Percentiles rank a stretch among this genome's conserved stretches.
These are phyloP conservation scores for Leucania comma DNA, from an alignment of 2,888 invertebrate species.

Conservation along the genomic window DNA sequence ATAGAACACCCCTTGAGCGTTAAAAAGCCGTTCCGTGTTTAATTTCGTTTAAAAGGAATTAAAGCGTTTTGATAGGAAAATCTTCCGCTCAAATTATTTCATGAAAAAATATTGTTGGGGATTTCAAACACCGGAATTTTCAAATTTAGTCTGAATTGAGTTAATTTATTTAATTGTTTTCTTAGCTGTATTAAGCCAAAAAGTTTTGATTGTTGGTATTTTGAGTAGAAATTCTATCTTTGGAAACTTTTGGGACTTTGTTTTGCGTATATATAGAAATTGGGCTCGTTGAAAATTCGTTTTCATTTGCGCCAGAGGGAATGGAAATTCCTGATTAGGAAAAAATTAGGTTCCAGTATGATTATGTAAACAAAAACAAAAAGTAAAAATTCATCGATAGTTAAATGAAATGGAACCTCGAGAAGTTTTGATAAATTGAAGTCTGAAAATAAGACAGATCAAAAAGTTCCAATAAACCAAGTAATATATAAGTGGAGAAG, in stretches of 20 bases:
- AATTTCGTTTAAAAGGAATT: constrained; percentile 77
- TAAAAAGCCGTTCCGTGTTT: constrained; percentile 73
- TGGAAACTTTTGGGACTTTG: constrained; percentile 15
- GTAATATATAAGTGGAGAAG: neutral
- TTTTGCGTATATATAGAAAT: constrained; percentile 2
- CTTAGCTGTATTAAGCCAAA: constrained; percentile 20
- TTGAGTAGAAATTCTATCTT: constrained; percentile 23
- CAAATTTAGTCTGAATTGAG: constrained; percentile 26
- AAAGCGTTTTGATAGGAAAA: constrained; percentile 69
- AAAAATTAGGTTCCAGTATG: constrained; percentile 3
- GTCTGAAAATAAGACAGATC: neutral
- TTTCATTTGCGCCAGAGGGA: neutral
- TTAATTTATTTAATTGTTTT: constrained; percentile 47
- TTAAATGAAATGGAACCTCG: neutral
- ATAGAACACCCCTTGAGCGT: constrained; percentile 66
- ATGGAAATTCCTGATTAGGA: constrained; percentile 10
- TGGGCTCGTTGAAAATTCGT: constrained; percentile 8
- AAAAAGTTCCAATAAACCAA: constrained; percentile 10
- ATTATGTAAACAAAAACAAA: too few relatives aligned
- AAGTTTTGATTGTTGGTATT: constrained; percentile 38
- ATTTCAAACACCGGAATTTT: constrained; percentile 15
- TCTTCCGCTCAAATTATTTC: constrained; percentile 65
- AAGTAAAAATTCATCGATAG: neutral
- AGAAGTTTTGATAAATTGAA: neutral
- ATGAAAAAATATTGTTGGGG: constrained; percentile 59